A percentile compares a stretch with the other conserved stretches of the same genome.
Evolutionary conservation across 2,797 vertebrate genomes (phyloP).

Genomic region (Labeo calbasu): DNA sequence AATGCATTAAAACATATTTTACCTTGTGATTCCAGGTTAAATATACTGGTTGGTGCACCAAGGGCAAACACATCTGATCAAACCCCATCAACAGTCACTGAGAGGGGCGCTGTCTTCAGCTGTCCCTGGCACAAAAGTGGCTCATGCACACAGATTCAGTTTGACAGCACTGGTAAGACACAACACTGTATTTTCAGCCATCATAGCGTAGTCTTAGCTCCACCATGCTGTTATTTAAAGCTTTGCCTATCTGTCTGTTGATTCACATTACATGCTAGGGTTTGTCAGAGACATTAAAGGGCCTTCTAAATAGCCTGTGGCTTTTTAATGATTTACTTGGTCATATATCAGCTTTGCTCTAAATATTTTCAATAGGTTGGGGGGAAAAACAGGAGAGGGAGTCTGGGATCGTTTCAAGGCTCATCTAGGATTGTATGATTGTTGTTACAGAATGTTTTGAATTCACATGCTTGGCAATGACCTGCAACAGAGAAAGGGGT

Average conservation of each 20-base stretch:
- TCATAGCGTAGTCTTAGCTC: not conserved
- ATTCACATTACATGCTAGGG: slow-evolving; percentile 7
- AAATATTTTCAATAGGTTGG: slow-evolving; percentile 50
- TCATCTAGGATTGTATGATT: slow-evolving; percentile 47
- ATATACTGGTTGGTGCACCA: slow-evolving; percentile 78
- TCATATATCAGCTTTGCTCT: slow-evolving; percentile 44
- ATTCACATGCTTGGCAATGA: not conserved
- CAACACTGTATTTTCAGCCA: not conserved
- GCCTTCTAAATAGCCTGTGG: not conserved
- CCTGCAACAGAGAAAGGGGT: not conserved
- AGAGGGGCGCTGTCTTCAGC: slow-evolving; percentile 78
- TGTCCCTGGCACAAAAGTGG: slow-evolving; percentile 71
- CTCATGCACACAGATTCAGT: slow-evolving; percentile 70
- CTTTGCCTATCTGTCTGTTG: not conserved
- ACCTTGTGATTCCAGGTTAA: slow-evolving; percentile 65
- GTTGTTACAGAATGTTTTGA: slow-evolving; percentile 22
- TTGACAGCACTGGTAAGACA: slow-evolving; percentile 73
- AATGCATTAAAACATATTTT: not conserved
- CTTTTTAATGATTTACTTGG: slow-evolving; percentile 35
- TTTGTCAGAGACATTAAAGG: slow-evolving; percentile 3
- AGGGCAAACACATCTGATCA: slow-evolving; percentile 71
- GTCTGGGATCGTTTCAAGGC: slow-evolving; percentile 32
- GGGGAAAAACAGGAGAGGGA: not conserved
- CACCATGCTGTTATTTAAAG: not conserved
- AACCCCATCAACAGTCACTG: slow-evolving; percentile 59